A percentile compares a stretch with the other conserved stretches of the same genome.
Conservation (phyloP, 2,888 invertebrate genomes). For the Temnothorax ravouxi region DNA sequence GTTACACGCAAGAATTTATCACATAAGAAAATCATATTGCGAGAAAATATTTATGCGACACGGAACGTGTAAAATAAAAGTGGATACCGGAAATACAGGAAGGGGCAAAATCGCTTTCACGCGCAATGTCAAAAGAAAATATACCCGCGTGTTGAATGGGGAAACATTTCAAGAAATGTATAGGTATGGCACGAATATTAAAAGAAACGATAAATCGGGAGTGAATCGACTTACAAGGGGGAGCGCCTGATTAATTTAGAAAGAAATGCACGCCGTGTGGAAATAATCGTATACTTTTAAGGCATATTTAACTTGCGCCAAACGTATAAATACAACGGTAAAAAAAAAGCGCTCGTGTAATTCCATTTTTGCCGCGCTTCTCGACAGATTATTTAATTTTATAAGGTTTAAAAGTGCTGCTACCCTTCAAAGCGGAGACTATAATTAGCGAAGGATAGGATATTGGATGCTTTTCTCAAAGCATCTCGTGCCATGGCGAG, state of each 20-base stretch:
- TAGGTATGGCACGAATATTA: neutral
- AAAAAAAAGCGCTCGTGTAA: slow-evolving; percentile 14
- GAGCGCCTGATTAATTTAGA: neutral
- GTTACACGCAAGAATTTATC: slow-evolving; percentile 9
- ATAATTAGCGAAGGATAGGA: slow-evolving; percentile 46
- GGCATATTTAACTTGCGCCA: slow-evolving; percentile 2
- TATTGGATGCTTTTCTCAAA: slow-evolving; percentile 44
- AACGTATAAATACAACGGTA: slow-evolving; percentile 14
- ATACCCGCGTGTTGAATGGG: neutral
- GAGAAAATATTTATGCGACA: neutral
- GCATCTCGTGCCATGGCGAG: slow-evolving; percentile 13
- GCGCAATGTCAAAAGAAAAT: neutral
- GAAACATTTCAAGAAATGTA: neutral
- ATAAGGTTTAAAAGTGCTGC: slow-evolving; percentile 40
- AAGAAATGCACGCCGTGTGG: neutral
- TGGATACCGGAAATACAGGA: neutral
- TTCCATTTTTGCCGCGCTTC: slow-evolving; percentile 1
- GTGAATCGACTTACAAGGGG: neutral
- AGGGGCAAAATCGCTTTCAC: neutral
- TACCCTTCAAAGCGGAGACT: slow-evolving; percentile 40
- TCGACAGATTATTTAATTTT: slow-evolving; percentile 46
- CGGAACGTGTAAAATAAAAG: slow-evolving; percentile 6
- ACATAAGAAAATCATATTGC: neutral
- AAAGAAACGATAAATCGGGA: neutral
- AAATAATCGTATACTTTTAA: slow-evolving; percentile 17